A percentile compares a stretch with the other conserved stretches of the same genome.
These are phyloP conservation scores for Periphyllus acericola DNA, from an alignment of 2,888 invertebrate species.

Conservation along the genomic window DNA sequence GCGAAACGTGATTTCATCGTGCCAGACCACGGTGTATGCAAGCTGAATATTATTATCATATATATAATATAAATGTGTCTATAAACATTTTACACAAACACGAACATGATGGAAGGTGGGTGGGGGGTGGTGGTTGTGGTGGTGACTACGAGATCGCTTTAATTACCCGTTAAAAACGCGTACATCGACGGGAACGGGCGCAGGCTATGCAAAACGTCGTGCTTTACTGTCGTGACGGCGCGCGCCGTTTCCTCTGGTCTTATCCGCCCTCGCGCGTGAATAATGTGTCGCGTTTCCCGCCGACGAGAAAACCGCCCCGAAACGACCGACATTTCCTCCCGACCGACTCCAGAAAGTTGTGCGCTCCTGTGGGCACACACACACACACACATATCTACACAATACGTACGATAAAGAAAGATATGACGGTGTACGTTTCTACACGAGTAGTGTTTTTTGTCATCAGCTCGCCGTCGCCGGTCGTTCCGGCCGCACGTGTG, in stretches of 20 bases:
- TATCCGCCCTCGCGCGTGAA: neutral
- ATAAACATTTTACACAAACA: neutral
- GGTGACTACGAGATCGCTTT: neutral
- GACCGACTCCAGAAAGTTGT: neutral
- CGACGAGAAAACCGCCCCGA: neutral
- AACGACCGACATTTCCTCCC: slow-evolving; percentile 34
- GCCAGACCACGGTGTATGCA: neutral
- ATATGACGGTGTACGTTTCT: too few relatives aligned
- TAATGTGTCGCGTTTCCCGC: slow-evolving; percentile 10
- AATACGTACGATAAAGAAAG: too few relatives aligned
- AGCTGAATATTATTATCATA: neutral
- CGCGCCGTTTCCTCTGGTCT: neutral
- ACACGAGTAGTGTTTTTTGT: too few relatives aligned
- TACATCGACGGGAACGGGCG: neutral
- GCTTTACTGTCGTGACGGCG: neutral
- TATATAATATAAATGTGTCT: neutral
- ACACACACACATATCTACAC: too few relatives aligned
- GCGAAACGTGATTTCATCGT: slow-evolving; percentile 29
- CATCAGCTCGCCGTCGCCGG: too few relatives aligned
- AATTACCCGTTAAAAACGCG: slow-evolving; percentile 9
- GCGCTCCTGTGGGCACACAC: neutral
- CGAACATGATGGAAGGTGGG: neutral
- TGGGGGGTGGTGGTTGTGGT: neutral
- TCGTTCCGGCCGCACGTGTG: too few relatives aligned
- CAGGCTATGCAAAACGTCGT: neutral